These are phyloP conservation scores for Drosophila sulfurigaster DNA, from an alignment of 1,140 invertebrate genomes.

Conservation along the genomic window DNA sequence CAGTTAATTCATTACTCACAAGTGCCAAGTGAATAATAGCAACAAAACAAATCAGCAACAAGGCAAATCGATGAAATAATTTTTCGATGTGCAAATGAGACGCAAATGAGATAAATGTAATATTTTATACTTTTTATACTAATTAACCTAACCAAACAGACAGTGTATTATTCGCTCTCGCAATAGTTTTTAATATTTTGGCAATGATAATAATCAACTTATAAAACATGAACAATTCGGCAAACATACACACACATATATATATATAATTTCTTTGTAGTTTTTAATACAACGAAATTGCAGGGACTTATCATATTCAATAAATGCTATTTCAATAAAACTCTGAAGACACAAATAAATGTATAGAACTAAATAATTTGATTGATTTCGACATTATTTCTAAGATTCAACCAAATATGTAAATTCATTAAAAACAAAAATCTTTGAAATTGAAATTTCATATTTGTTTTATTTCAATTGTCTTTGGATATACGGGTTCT, in stretches of 20 bases:
- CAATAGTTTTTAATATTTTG: constrained; percentile 62
- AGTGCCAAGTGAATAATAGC: constrained; percentile 63
- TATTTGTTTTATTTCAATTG: constrained; percentile 5
- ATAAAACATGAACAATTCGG: constrained; percentile 55
- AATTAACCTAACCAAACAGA: constrained; percentile 49
- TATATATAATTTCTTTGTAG: constrained; percentile 57
- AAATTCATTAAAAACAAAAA: constrained; percentile 25
- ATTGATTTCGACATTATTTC: constrained; percentile 23
- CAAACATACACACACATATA: constrained; percentile 44
- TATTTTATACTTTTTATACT: constrained; percentile 72
- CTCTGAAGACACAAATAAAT: constrained; percentile 40
- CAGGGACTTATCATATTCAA: constrained; percentile 72
- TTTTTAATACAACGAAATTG: constrained; percentile 70
- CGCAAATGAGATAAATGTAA: constrained; percentile 52
- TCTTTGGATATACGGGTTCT: neutral
- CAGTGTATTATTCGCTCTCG: constrained; percentile 45
- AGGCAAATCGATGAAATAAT: constrained; percentile 60
- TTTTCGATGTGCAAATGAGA: constrained; percentile 38
- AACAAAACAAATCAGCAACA: constrained; percentile 45
- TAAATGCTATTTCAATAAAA: constrained; percentile 61
- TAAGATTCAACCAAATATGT: constrained; percentile 31
- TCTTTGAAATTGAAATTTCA: constrained; percentile 25
- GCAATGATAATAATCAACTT: constrained; percentile 45
- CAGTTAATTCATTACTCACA: constrained; percentile 79
- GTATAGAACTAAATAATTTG: constrained; percentile 62